Conservation (phyloP, 1,140 invertebrate genomes). For the Papilio helenus region DNA sequence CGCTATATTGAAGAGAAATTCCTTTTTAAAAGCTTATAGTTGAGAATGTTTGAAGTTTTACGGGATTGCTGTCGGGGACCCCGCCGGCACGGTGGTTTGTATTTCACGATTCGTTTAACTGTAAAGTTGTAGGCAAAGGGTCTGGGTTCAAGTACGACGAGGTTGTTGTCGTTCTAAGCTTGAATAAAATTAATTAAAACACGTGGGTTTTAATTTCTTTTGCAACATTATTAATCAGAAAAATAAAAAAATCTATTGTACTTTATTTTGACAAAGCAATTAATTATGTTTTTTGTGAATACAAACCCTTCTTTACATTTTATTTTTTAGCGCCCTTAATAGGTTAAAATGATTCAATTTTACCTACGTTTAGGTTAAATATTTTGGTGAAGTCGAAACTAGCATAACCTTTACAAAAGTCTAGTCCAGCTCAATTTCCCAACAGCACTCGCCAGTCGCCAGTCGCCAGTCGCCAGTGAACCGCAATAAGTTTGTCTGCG, state of each 20-base stretch:
- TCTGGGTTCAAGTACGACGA: not conserved
- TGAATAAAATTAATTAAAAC: not conserved
- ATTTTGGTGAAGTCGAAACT: not conserved
- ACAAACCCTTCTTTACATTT: not conserved
- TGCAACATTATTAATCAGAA: not conserved
- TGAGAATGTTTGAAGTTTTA: slow-evolving; percentile 9
- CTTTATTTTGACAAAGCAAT: too few species aligned
- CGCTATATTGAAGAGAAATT: slow-evolving; percentile 14
- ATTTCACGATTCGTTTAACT: slow-evolving; percentile 28
- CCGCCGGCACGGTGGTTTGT: slow-evolving; percentile 5
- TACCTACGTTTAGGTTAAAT: not conserved
- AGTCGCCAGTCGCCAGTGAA: not conserved
- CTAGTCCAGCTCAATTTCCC: not conserved
- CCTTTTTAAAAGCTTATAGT: not conserved
- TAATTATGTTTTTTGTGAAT: too few species aligned
- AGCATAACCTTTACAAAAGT: slow-evolving; percentile 22
- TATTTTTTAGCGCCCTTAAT: not conserved
- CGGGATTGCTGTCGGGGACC: not conserved
- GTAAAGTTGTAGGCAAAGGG: slow-evolving; percentile 8
- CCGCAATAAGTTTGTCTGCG: slow-evolving; percentile 19
- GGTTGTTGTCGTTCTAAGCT: not conserved
- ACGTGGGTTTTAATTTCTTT: not conserved
- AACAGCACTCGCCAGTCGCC: not conserved
- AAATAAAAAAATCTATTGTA: too few species aligned
- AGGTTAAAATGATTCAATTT: not conserved